Base-by-base conservation (phyloP, 2,888 invertebrate species). In the Carcina quercana region DNA sequence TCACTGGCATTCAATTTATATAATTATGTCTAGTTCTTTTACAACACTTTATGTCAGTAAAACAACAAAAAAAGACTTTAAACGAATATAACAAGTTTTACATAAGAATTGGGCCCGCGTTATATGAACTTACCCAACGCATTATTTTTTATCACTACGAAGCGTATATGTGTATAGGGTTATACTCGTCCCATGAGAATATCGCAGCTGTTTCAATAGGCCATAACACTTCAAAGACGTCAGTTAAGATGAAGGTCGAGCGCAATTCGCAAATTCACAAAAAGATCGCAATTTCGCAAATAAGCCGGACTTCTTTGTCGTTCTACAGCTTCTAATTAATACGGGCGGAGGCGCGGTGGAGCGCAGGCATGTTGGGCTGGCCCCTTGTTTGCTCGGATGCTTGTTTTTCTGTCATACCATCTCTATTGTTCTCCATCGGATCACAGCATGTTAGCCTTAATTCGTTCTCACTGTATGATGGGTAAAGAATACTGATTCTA, bases 321-420 rank as follows among this genome's bases (percentile, higher is more conserved):
- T 78, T 76, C 76, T 75, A 72, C 64, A 48, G 58, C 53, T 61
- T 67, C 67, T 80, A 80, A 80, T 80, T 79, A 80, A 76, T 75
- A 75, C 66, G 58, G 59, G 55, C 44, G 53, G 58, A 37, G 44
- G 36, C 40, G 38, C 27, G 35, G 58, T 52, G 57, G 51, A 52
- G 59, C 59, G 45, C 59, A 58, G 63, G 65, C 59, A 59, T 59
- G 65, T 58, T 53, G 59, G 66, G 57, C 53, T 49, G 50, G 58
- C 56, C 46, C 54, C 57, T 66, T 59, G 59, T 68, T 59, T 59
- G 65, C 55, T 64, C 64, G 67, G 59, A 49, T 58, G 60, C 62
- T 50, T 64, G 52, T 80, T 80, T 80, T 80, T 80, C 66, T 62
- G 55, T 41, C 42, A 42, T 53, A 59, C 53, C 56, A 62, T 65